Base-by-base conservation (phyloP, 2,113 vertebrate genomes). In the Callipepla californica region DNA sequence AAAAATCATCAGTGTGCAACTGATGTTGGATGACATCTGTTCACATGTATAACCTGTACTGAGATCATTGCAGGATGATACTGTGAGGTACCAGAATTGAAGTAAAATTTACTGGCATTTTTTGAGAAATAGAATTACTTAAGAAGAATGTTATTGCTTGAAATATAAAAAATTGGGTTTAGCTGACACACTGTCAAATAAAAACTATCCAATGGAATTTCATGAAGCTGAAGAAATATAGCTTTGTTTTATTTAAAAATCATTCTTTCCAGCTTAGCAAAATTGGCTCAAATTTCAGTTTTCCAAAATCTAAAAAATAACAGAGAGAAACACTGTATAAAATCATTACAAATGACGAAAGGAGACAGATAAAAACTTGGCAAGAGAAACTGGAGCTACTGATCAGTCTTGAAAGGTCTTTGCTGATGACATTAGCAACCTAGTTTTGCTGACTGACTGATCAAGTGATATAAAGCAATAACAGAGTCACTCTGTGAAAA, bases 381-480 rank as follows among this genome's bases (percentile, higher is more conserved):
- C 13, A 63, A 51, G 16, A 72, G 18, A 62, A 44, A 6, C 4
- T 40, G 23, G 14, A 84, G 4, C 13, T 89, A 36, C 11, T 57
- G 12, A 89, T 50, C 1, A 63, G 34, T 42, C 50, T 17, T 59
- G 53, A 92, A 95, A 90, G 70, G 80, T 92, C 91, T 97, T 95
- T 85, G 84, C 77, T 68, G 91, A 92, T 58, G 69, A 47, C 38
- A 68, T 91, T 90, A 62, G 42, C 50, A 94, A 65, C 45, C 13
- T 59, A 70, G 38, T 72, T 95, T 95, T 95, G 36, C 92, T 91
- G 70, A 78, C 47, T 93, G 47, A 85, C 73, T 5, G 45, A 91
- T 93, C 95, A 87, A 96, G 34, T 97, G 96, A 97, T 63, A 86
- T 79, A 22, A 90, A 92, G n/a, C 51, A 48, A 66, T 91, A 69